Base-by-base conservation (phyloP, 1,140 invertebrate species). In the Plutomurus gul region DNA sequence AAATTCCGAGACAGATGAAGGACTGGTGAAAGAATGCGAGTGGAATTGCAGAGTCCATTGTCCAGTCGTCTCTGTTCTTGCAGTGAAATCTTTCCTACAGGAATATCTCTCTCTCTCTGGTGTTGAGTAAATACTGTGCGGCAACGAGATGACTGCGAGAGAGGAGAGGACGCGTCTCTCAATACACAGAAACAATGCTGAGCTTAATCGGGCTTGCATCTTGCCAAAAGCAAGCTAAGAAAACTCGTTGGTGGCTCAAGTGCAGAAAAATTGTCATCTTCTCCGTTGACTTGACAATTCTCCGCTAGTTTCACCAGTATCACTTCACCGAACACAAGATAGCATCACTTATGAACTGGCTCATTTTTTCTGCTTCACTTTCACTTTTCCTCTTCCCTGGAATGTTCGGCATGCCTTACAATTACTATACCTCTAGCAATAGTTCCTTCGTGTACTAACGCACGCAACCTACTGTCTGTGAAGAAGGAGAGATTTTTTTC, bases 121-220 rank as follows among this genome's bases (percentile, higher is more conserved):
- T n/a, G n/a, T n/a, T n/a, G n/a, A n/a, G n/a, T n/a, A n/a, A n/a
- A n/a, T n/a, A n/a, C n/a, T n/a, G n/a, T n/a, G n/a, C n/a, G n/a
- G n/a, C n/a, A n/a, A n/a, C n/a, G n/a, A n/a, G n/a, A n/a, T n/a
- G n/a, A n/a, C n/a, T n/a, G n/a, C n/a, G n/a, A n/a, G n/a, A n/a
- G n/a, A n/a, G n/a, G n/a, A n/a, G n/a, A n/a, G n/a, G n/a, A n/a
- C n/a, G n/a, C n/a, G n/a, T n/a, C n/a, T n/a, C n/a, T n/a, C n/a
- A n/a, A n/a, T n/a, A n/a, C n/a, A n/a, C n/a, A 65, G 56, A 65
- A 65, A 65, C 56, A 65, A 65, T 65, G 27, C 25, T 30, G 56
- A 25, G 18, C 27, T 30, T 65, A 65, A 65, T 65, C 56, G 56
- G 56, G 20, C 56, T 65, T n/a, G 22, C 36, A 65, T 65, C 56